Percentiles rank a stretch among this genome's conserved stretches.
Evolutionary conservation across 2,113 vertebrate genomes (phyloP).

Genomic region (Glaucomys volans): DNA sequence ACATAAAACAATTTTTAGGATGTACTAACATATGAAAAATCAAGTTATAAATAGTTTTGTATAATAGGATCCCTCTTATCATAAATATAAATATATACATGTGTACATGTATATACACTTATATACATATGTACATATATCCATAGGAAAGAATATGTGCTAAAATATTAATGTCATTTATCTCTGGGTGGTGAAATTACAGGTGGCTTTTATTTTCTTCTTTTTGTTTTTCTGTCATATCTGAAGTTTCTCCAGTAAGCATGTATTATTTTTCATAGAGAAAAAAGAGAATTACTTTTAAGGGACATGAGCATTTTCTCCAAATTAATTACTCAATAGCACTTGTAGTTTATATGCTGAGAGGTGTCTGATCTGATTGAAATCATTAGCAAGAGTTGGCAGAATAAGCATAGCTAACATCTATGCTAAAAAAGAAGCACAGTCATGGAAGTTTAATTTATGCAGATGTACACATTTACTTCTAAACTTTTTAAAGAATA

Average conservation of each 20-base stretch:
- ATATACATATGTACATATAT: background rate
- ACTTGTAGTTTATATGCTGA: background rate
- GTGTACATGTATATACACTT: background rate
- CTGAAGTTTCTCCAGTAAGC: conserved; percentile 48
- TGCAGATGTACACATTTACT: background rate
- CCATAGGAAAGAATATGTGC: conserved; percentile 32
- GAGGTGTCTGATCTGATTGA: background rate
- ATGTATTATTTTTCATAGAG: conserved; percentile 54
- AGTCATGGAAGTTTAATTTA: conserved; percentile 50
- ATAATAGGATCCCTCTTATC: conserved; percentile 37
- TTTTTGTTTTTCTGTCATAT: conserved; percentile 52
- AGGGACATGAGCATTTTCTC: conserved; percentile 18
- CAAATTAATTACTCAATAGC: conserved; percentile 48
- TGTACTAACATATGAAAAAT: conserved; percentile 54
- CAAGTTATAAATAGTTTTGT: conserved; percentile 35
- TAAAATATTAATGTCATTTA: conserved; percentile 51
- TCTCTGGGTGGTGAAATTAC: conserved; percentile 29
- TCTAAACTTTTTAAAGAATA: conserved; percentile 34
- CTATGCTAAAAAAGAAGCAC: conserved; percentile 35
- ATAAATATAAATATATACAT: background rate
- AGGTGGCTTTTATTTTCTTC: conserved; percentile 60
- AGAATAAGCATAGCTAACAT: background rate
- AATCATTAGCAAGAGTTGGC: conserved; percentile 20
- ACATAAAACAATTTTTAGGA: background rate
- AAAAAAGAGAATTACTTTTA: conserved; percentile 55